Evolutionary conservation across 2,797 vertebrate species (phyloP), one percentile per base, ranked within the genome.

Genomic region (Luscinia megarhynchos): DNA sequence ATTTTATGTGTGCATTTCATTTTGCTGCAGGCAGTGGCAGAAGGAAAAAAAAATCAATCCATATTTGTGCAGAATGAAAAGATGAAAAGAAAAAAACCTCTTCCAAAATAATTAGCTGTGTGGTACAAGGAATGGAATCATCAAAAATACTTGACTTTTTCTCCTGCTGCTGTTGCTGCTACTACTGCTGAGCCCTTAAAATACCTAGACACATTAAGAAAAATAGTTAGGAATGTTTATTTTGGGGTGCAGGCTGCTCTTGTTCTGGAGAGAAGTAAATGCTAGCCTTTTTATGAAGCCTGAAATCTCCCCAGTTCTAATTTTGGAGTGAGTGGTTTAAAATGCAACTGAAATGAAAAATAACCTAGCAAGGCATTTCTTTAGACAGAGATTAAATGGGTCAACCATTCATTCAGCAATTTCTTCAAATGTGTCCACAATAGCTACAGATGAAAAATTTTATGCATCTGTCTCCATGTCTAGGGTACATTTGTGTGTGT

Each of bases 71-170:
- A 0, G 74, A 91, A 93, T 86, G 58, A 89, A 96, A 93, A 93
- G 85, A 90, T 81, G 69, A 94, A 94, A 93, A 54, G 30, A 23
- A 55, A 78, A 78, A 79, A n/a, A 18, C 6, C 0, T 12, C 30
- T 80, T 90, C 54, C 88, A 95, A 95, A 95, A 95, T 92, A 94
- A 96, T 97, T 93, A 96, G 68, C 50, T 93, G 38, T 73, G 75
- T 69, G 38, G 64, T 82, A 29, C 79, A 84, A 93, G 77, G 68
- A 94, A 84, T 77, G 53, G 89, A 95, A 94, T 94, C 0, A 94
- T 87, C 67, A 90, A 43, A 85, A 92, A 90, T 50, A 61, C 26
- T 69, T 88, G 40, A 78, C 63, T 69, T 79, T 61, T 66, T 63
- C 17, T 59, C 20, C 43, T 92, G 61, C 67, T 74, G 57, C 62